Conservation (phyloP, 1,140 invertebrate species). For the Pogonus chalceus region DNA sequence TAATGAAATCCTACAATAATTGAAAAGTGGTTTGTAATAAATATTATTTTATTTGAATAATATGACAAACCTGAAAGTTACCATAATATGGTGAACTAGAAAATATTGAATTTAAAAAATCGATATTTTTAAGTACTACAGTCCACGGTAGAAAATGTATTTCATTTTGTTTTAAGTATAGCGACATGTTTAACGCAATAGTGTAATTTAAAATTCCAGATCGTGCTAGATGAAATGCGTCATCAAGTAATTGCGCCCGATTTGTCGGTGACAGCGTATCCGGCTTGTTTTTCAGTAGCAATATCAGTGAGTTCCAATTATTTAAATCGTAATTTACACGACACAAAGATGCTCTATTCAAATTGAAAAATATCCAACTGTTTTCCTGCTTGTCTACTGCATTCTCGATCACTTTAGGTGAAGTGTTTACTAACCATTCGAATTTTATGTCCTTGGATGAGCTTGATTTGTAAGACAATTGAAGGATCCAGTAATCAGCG, state of each 20-base stretch:
- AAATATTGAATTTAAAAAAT: conserved; percentile 34
- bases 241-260: conserved; percentile 53
- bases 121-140: conserved; percentile 39
- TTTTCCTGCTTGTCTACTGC: conserved; percentile 35
- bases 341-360: conserved; percentile 40
- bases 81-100: conserved; percentile 26
- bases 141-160: conserved; percentile 50
- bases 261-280: conserved; percentile 51
- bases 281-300: conserved; percentile 35
- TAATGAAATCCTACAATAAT: conserved; percentile 7
- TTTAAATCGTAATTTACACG: conserved; percentile 51
- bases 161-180: conserved; percentile 48
- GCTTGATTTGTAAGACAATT: neutral
- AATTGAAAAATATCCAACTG: conserved; percentile 25
- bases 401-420: conserved; percentile 33
- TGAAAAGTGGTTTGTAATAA: neutral
- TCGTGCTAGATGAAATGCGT: conserved; percentile 41
- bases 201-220: conserved; percentile 46
- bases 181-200: conserved; percentile 48
- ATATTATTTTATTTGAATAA: too few relatives aligned
- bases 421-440: conserved; percentile 20
- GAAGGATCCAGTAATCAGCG: neutral
- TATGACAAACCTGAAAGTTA: conserved; percentile 24
- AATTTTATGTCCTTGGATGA: conserved; percentile 3
- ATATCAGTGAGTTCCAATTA: conserved; percentile 47